phyloP scores from a whole-genome alignment of 2,797 vertebrate genomes.

The Xyrichtys novacula region DNA sequence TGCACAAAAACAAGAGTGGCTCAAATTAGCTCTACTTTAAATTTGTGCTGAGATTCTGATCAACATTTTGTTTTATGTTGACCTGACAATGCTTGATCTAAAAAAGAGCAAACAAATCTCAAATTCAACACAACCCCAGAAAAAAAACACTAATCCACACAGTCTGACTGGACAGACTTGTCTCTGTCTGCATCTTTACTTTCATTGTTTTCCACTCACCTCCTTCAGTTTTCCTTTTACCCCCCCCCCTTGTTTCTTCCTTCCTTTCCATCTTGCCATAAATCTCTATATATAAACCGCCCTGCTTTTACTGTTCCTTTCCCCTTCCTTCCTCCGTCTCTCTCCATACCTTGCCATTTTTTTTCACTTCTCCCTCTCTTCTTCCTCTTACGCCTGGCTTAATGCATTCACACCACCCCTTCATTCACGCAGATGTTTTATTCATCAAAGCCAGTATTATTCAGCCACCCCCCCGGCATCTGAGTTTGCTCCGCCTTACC shows the following conservation, averaged over 20 bases:
- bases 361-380: slow-evolving; percentile 23
- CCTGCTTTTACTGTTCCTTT: slow-evolving; percentile 1
- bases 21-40: no score
- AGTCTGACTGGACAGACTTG: not conserved
- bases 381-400: slow-evolving; percentile 49
- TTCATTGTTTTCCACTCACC: slow-evolving; percentile 26
- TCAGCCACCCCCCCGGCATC: slow-evolving; percentile 70
- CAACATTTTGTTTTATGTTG: no score
- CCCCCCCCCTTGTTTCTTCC: slow-evolving; percentile 33
- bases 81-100: no score
- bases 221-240: not conserved
- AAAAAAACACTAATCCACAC: not conserved
- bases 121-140: no score
- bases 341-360: slow-evolving; percentile 17
- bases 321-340: slow-evolving; percentile 32
- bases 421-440: slow-evolving; percentile 85
- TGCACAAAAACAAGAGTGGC: no score
- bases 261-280: slow-evolving; percentile 28
- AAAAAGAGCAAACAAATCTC: no score
- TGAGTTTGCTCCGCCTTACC: slow-evolving; percentile 70
- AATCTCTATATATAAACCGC: slow-evolving; percentile 31
- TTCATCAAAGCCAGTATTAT: slow-evolving; percentile 86
- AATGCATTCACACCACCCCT: slow-evolving; percentile 83
- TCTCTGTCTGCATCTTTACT: not conserved
- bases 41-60: no score